Conservation (phyloP, 92 coral and sea anemone species). For the Siderastrea siderea region DNA sequence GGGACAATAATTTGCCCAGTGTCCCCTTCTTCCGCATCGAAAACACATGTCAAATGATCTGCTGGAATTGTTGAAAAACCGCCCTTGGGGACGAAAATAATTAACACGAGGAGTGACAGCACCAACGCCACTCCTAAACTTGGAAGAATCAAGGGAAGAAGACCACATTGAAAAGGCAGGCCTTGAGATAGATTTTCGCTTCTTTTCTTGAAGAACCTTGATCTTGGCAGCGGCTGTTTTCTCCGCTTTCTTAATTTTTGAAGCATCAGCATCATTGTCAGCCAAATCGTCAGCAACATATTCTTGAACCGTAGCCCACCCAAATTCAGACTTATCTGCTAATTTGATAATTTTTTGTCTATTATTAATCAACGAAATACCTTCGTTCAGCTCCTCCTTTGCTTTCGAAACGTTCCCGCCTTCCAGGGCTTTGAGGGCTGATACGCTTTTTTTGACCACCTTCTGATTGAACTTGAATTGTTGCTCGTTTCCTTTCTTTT, state of each 20-base stretch:
- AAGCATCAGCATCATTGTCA: no score
- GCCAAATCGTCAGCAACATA: conserved; percentile 41
- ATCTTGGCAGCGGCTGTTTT: conserved; percentile 27
- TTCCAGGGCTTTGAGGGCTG: conserved; percentile 42
- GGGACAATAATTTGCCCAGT: conserved; percentile 33
- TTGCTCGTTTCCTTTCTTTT: conserved; percentile 57
- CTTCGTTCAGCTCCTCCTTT: conserved; percentile 41
- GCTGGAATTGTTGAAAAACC: background rate
- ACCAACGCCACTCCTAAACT: conserved; percentile 10
- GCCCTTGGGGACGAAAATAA: conserved; percentile 44
- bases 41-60: conserved; percentile 32
- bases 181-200: conserved; percentile 10
- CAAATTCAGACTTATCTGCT: conserved; percentile 41
- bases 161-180: background rate
- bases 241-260: no score
- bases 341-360: conserved; percentile 37
- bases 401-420: conserved; percentile 16
- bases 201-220: conserved; percentile 17
- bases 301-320: conserved; percentile 48
- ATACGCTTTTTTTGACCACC: conserved; percentile 10
- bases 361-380: conserved; percentile 39
- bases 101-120: conserved; percentile 15
- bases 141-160: conserved; percentile 17
- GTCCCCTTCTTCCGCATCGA: conserved; percentile 36
- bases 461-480: conserved; percentile 49